Conservation (phyloP, 2,797 vertebrate genomes). For the Carcharodon carcharias region DNA sequence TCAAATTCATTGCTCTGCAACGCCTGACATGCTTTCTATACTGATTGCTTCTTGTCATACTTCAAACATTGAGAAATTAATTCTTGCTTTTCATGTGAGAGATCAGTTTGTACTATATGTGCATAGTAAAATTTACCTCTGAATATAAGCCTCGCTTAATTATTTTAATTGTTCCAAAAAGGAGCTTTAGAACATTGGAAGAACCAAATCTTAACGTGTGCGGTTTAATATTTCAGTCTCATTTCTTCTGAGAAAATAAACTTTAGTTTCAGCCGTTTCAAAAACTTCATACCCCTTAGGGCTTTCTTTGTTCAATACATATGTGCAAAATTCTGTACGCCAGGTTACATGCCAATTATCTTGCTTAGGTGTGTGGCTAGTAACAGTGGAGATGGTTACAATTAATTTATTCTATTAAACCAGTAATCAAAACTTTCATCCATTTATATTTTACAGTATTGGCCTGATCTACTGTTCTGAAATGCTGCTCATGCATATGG, state of each 20-base stretch:
- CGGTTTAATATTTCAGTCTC: not conserved
- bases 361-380: not conserved
- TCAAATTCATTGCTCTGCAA: not conserved
- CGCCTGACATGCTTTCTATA: too few relatives aligned
- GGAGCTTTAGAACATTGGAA: not conserved
- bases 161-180: not conserved
- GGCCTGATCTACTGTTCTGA: not conserved
- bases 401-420: not conserved
- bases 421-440: not conserved
- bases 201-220: not conserved
- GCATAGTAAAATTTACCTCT: not conserved
- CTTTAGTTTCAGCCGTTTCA: not conserved
- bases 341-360: not conserved
- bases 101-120: not conserved
- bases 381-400: not conserved
- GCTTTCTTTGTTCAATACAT: not conserved
- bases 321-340: not conserved
- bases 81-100: not conserved
- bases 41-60: not conserved
- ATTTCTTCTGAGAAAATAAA: not conserved
- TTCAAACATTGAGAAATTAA: not conserved
- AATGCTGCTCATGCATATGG: not conserved
- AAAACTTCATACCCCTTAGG: not conserved
- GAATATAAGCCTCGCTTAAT: not conserved
- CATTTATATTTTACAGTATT: not conserved